A percentile compares a stretch with the other conserved stretches of the same genome.
Evolutionary conservation across 2,888 invertebrate genomes (phyloP).

Genomic region (Drosophila vallismaia): DNA sequence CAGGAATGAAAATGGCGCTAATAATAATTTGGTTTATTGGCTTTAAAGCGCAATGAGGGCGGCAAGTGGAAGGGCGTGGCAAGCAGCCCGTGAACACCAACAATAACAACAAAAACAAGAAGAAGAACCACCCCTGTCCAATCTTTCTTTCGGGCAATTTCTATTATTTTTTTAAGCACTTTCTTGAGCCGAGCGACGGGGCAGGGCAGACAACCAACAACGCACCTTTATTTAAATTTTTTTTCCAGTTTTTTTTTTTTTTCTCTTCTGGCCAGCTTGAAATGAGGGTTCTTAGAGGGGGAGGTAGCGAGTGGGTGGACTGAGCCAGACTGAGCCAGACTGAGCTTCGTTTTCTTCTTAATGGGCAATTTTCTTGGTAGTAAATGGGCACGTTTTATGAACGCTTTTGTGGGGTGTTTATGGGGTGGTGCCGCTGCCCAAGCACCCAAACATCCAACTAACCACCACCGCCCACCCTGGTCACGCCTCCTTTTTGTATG

Average conservation of each 20-base stretch:
- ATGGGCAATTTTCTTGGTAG: constrained; percentile 82
- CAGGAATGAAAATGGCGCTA: constrained; percentile 78
- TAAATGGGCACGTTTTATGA: constrained; percentile 81
- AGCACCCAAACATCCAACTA: constrained; percentile 3
- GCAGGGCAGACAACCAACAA: constrained; percentile 50
- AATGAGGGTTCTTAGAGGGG: constrained; percentile 20
- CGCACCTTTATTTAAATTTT: constrained; percentile 81
- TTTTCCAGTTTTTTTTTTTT: constrained; percentile 2
- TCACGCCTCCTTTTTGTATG: constrained; percentile 34
- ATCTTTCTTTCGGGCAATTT: constrained; percentile 52
- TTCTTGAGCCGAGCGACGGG: constrained; percentile 52
- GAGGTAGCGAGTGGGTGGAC: neutral
- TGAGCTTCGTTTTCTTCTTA: constrained; percentile 72
- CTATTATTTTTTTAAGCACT: constrained; percentile 54
- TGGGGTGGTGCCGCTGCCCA: constrained; percentile 58
- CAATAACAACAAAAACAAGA: constrained; percentile 5
- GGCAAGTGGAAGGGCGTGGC: constrained; percentile 58
- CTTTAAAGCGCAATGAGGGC: constrained; percentile 80
- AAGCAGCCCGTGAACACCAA: neutral
- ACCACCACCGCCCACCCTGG: neutral
- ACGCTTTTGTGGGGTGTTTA: constrained; percentile 83
- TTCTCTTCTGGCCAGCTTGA: constrained; percentile 50
- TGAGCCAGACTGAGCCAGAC: constrained; percentile 14
- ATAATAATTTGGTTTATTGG: constrained; percentile 83
- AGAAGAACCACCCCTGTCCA: constrained; percentile 35